Evolutionary conservation across 2,797 vertebrate species (phyloP), one percentile per base, ranked within the genome.

Genomic region (Megaceryle alcyon): DNA sequence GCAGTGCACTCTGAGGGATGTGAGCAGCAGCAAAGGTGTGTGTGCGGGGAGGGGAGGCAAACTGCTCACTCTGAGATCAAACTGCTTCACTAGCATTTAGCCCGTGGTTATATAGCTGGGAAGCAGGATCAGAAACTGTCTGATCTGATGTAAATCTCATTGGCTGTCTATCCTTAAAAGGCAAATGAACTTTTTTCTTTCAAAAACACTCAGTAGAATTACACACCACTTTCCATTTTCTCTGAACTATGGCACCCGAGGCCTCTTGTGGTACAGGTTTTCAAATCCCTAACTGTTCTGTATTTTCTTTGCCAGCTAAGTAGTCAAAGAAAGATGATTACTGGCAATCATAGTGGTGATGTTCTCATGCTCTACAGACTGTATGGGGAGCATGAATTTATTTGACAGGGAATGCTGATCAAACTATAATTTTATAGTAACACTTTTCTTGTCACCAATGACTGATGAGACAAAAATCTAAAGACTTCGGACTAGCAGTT

Each of bases 1-100:
- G 49, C 35, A 0, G 2, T 3, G 54, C 5, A 1, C 51, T 29
- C 73, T 2, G 31, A 9, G n/a, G 12, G n/a, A 2, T 3, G 20
- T 4, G 23, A 17, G 12, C 1, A 19, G 23, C 56, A 59, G 85
- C 83, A 18, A 16, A 37, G 49, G 22, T 10, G 6, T 23, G 5
- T 21, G 5, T 23, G 65, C 69, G 10, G 48, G 12, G 25, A 56
- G 18, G n/a, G 26, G 17, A 44, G 37, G 43, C 25, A 33, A 14
- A 14, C 1, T 1, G 46, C 41, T 41, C 80, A 43, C 41, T 4
- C 5, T 0, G 14, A 77, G 63, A 64, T 19, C 56, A 77, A 70
- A 44, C 71, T 31, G 22, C 51, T 70, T 16, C 10, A 26, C 66
- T 15, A 7, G 7, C 5, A 3, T 86, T 75, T 91, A 82, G 68